A percentile compares a stretch with the other conserved stretches of the same genome.
Conservation (phyloP, 1,140 invertebrate species). For the Euwallacea similis region DNA sequence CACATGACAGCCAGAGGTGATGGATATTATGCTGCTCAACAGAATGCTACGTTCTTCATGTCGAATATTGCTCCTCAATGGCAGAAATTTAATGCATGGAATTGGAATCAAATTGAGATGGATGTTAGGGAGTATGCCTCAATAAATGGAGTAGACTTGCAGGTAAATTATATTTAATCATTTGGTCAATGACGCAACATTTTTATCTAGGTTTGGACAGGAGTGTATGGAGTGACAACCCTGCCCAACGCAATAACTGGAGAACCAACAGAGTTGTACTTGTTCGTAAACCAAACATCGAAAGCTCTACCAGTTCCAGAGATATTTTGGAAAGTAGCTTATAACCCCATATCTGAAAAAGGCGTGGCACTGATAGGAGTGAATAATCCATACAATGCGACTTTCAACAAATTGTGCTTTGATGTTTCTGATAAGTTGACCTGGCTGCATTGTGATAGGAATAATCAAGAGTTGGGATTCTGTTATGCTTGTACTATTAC, state of each 20-base stretch:
- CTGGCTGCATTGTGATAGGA: slow-evolving; percentile 56
- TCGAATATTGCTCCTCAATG: slow-evolving; percentile 62
- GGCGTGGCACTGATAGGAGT: slow-evolving; percentile 65
- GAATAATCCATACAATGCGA: slow-evolving; percentile 64
- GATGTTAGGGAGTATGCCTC: slow-evolving; percentile 53
- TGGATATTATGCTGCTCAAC: slow-evolving; percentile 63
- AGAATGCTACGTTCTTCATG: slow-evolving; percentile 61
- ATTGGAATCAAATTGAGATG: slow-evolving; percentile 59
- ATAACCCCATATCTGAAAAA: slow-evolving; percentile 56
- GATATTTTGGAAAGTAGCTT: slow-evolving; percentile 65
- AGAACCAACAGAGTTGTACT: slow-evolving; percentile 54
- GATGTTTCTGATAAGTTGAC: slow-evolving; percentile 58
- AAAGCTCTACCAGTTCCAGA: slow-evolving; percentile 60
- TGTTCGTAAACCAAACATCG: slow-evolving; percentile 53
- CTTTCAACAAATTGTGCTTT: slow-evolving; percentile 57
- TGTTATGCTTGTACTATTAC: slow-evolving; percentile 67
- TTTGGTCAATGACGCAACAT: not conserved
- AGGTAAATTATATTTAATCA: slow-evolving; percentile 24
- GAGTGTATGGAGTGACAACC: slow-evolving; percentile 57
- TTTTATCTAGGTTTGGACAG: not conserved
- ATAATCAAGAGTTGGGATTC: slow-evolving; percentile 56
- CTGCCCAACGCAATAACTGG: slow-evolving; percentile 55
- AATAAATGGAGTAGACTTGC: slow-evolving; percentile 47
- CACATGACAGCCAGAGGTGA: slow-evolving; percentile 69
- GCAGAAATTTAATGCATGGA: slow-evolving; percentile 60